Base-by-base conservation (phyloP, 2,888 invertebrate genomes). In the Ligdia adustata region DNA sequence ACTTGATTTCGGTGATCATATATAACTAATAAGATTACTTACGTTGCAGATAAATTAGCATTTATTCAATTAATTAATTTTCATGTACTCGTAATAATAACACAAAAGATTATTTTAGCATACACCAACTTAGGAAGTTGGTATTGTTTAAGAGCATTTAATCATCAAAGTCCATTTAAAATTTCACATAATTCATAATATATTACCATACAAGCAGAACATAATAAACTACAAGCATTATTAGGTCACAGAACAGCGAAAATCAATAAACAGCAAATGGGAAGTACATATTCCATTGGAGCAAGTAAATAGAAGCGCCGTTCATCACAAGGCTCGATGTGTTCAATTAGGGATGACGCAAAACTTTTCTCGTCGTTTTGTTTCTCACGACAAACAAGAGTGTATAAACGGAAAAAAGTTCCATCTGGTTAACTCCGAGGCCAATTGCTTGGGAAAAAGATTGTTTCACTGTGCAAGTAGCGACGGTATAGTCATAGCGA, bases 381-480 rank as follows among this genome's bases (percentile, higher is more conserved):
- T 43, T 65, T 62, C 57, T 42, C 54, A 59, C 52, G 55, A 59
- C 59, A 65, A 64, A 67, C 57, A 65, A 65, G 57, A 52, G 34
- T 48, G 43, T 35, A 48, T 62, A 59, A 64, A 63, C 55, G 62
- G 58, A 59, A 59, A n/a, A 58, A 62, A 67, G 47, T 54, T 59
- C 51, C 42, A 59, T 64, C 56, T 64, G 59, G 60, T 58, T 62
- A 60, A 49, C 51, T 60, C 51, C 55, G 57, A 55, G 56, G 56
- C 60, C 55, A 66, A 67, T 66, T 62, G 55, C 35, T 63, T 39
- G 51, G 28, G 62, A 62, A 59, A 66, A 62, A 64, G 46, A 65
- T 66, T 67, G 58, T 57, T 63, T 56, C 51, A 49, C 55, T 53
- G 50, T 58, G 52, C 41, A 22, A 48, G 46, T 42, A 26, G 46